A percentile compares a stretch with the other conserved stretches of the same genome.
Evolutionary conservation across 2,113 vertebrate genomes (phyloP).

Genomic region (Zeus faber): DNA sequence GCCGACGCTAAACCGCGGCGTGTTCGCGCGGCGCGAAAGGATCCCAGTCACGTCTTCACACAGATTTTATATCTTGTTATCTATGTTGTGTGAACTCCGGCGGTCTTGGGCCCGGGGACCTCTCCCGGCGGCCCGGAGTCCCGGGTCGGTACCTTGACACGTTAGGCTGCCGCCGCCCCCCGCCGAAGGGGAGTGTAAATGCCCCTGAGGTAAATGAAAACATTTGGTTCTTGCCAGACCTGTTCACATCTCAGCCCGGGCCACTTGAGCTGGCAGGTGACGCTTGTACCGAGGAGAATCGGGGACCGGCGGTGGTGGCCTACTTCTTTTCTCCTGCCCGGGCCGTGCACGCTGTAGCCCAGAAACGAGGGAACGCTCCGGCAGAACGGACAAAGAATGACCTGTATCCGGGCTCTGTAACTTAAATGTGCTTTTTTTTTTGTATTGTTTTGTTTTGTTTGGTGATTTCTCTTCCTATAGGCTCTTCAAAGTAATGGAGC

Average conservation of each 20-base stretch:
- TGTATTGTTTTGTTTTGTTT: neutral
- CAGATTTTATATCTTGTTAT: constrained; percentile 13
- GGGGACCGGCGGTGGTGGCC: constrained; percentile 59
- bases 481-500: no score
- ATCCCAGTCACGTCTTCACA: neutral
- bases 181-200: constrained; percentile 60
- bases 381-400: constrained; percentile 54
- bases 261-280: constrained; percentile 71
- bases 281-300: constrained; percentile 59
- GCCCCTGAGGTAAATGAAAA: constrained; percentile 73
- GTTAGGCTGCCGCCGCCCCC: constrained; percentile 56
- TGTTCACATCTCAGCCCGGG: constrained; percentile 66
- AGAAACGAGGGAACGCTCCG: constrained; percentile 44
- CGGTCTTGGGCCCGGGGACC: constrained; percentile 50
- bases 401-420: constrained; percentile 39
- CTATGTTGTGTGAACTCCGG: constrained; percentile 45
- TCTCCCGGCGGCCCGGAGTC: constrained; percentile 56
- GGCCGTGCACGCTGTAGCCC: constrained; percentile 52
- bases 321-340: constrained; percentile 62
- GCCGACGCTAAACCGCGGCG: no score
- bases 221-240: constrained; percentile 73
- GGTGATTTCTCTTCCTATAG: no score
- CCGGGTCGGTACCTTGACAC: constrained; percentile 61
- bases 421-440: neutral
- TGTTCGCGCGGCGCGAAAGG: no score